Conservation (phyloP, 2,797 vertebrate genomes). For the Lacerta bilineata region DNA sequence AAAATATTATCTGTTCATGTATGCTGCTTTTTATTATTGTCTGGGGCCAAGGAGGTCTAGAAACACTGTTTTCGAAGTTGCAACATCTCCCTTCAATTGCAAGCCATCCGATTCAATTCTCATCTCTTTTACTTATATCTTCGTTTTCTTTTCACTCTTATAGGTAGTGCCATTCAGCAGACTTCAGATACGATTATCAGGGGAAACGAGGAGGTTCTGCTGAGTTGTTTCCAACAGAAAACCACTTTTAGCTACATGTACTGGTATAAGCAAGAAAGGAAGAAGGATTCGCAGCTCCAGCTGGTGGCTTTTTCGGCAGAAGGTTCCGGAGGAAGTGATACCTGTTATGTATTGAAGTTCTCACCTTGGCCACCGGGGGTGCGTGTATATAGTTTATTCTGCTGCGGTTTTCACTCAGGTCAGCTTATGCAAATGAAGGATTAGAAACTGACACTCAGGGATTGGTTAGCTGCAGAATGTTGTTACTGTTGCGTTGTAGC, state of each 20-base stretch:
- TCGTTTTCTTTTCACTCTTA: not conserved
- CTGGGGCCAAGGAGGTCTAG: too few species aligned
- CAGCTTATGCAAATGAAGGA: too few species aligned
- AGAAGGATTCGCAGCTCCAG: not conserved
- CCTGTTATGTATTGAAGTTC: too few species aligned
- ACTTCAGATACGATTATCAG: not conserved
- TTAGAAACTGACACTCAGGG: too few species aligned
- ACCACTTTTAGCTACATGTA: not conserved
- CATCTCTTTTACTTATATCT: not conserved
- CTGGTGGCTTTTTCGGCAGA: not conserved
- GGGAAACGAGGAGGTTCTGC: not conserved
- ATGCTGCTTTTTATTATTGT: not conserved
- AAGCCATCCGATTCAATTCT: not conserved
- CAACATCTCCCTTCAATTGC: not conserved
- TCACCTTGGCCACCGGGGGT: too few species aligned
- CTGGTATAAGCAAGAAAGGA: conserved; percentile 46
- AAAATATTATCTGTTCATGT: not conserved
- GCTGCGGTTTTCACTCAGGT: too few species aligned
- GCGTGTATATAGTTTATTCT: too few species aligned
- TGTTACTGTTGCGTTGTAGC: too few species aligned
- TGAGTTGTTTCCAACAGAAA: conserved; percentile 34
- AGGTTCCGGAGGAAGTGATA: accelerated
- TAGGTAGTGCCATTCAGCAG: conserved; percentile 30
- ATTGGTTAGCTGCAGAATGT: too few species aligned
- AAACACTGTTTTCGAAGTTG: not conserved